Conservation (phyloP, 1,140 invertebrate genomes). For the Drosophila tristis region DNA sequence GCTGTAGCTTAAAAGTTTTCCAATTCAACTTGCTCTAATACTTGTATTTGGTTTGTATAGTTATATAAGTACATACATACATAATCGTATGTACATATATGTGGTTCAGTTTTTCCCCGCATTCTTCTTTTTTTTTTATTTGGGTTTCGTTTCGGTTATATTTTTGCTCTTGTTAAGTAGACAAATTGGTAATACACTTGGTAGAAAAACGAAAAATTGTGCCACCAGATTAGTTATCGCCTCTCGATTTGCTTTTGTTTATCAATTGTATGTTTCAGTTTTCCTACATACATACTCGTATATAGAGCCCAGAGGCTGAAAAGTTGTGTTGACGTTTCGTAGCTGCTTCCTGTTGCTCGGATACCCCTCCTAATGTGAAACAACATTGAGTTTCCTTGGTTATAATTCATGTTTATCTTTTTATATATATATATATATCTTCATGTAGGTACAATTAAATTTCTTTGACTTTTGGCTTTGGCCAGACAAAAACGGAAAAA, state of each 20-base stretch:
- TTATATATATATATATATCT: slow-evolving; percentile 19
- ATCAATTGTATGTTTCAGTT: slow-evolving; percentile 67
- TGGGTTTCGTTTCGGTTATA: too few species aligned
- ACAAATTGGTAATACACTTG: slow-evolving; percentile 77
- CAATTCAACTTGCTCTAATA: slow-evolving; percentile 50
- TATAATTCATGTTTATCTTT: slow-evolving; percentile 33
- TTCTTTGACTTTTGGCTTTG: slow-evolving; percentile 68
- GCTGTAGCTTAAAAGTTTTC: slow-evolving; percentile 42
- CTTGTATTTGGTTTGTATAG: slow-evolving; percentile 42
- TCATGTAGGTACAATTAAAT: slow-evolving; percentile 75
- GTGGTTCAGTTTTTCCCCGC: slow-evolving; percentile 29
- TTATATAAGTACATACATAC: slow-evolving; percentile 51
- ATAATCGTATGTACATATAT: slow-evolving; percentile 45
- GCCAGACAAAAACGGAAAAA: slow-evolving; percentile 72
- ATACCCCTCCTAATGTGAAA: slow-evolving; percentile 71
- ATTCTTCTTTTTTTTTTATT: too few species aligned
- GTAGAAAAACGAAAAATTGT: slow-evolving; percentile 81
- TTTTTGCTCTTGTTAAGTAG: slow-evolving; percentile 56
- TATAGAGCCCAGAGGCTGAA: slow-evolving; percentile 59
- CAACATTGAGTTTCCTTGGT: slow-evolving; percentile 76
- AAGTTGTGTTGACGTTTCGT: slow-evolving; percentile 62
- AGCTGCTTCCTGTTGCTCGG: slow-evolving; percentile 71
- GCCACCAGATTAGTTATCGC: slow-evolving; percentile 73
- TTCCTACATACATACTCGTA: slow-evolving; percentile 4
- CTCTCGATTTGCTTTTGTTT: slow-evolving; percentile 38